Percentiles rank a stretch among this genome's conserved stretches.
Evolutionary conservation across 2,888 invertebrate species (phyloP).

Genomic region (Caenorhabditis sp.): DNA sequence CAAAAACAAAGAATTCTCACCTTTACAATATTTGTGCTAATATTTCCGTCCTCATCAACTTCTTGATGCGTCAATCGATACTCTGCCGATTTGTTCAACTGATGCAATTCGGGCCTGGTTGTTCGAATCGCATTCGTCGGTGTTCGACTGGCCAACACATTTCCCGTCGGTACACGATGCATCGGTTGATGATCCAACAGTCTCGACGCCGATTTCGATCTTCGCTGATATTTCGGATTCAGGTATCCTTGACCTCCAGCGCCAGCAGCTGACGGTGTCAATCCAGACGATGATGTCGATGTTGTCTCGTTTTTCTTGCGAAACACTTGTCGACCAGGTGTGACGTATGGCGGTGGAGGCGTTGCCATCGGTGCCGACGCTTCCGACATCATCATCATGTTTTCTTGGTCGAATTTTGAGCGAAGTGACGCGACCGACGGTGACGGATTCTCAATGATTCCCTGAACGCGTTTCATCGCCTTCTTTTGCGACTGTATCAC

Average conservation of each 20-base stretch:
- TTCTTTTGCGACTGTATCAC: conserved; percentile 30
- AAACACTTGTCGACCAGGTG: conserved; percentile 24
- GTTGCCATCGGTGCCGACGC: conserved; percentile 28
- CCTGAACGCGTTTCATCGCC: conserved; percentile 31
- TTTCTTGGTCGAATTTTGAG: conserved; percentile 39
- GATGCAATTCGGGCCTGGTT: conserved; percentile 79
- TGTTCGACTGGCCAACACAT: conserved; percentile 84
- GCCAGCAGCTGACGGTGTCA: not conserved
- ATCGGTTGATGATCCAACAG: conserved; percentile 65
- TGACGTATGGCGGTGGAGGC: conserved; percentile 36
- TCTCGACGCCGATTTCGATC: conserved; percentile 55
- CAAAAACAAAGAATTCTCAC: conserved; percentile 70
- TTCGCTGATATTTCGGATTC: conserved; percentile 46
- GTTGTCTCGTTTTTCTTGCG: conserved; percentile 5
- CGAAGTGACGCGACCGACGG: conserved; percentile 42
- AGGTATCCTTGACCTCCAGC: conserved; percentile 36
- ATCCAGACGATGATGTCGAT: conserved; percentile 4
- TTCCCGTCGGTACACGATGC: conserved; percentile 72
- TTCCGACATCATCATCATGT: conserved; percentile 6
- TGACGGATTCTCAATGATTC: conserved; percentile 34
- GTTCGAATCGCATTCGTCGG: conserved; percentile 75
- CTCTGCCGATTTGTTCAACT: conserved; percentile 79
- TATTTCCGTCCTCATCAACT: conserved; percentile 87
- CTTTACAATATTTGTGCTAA: conserved; percentile 91
- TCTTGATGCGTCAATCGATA: conserved; percentile 93